phyloP scores from a whole-genome alignment of 1,140 invertebrate genomes.

The Sarcophaga peregrina region DNA sequence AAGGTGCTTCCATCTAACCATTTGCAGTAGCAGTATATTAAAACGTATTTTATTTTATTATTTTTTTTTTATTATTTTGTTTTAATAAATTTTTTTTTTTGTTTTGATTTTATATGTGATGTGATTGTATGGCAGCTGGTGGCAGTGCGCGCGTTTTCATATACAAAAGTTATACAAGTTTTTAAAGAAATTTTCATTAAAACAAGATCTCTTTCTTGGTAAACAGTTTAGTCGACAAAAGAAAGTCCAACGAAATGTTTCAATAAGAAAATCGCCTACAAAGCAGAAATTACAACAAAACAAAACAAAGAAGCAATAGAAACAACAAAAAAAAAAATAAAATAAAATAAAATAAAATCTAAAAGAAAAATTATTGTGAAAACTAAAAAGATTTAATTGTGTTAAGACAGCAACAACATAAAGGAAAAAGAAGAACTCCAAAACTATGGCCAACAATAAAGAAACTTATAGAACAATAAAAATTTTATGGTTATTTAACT shows the following conservation, averaged over 20 bases:
- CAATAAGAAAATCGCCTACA: conserved; percentile 1
- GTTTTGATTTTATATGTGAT: conserved; percentile 8
- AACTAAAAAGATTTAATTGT: background rate
- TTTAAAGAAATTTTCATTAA: conserved; percentile 45
- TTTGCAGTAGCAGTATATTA: background rate
- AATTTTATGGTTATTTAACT: too few relatives aligned
- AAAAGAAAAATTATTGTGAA: background rate
- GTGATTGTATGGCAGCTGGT: conserved; percentile 3
- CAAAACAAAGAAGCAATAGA: background rate
- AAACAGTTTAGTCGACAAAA: conserved; percentile 63
- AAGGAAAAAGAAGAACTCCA: background rate
- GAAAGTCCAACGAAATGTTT: conserved; percentile 54
- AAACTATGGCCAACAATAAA: background rate
- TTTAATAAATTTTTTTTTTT: background rate
- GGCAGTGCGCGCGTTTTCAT: background rate
- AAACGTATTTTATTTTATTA: background rate
- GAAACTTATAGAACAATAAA: too few relatives aligned
- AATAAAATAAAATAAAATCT: background rate
- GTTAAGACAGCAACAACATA: background rate
- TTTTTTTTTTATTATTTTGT: background rate
- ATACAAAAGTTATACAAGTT: conserved; percentile 29
- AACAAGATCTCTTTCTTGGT: conserved; percentile 57
- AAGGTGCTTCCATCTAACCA: conserved; percentile 35
- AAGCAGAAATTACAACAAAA: background rate
- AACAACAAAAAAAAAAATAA: background rate